These are phyloP conservation scores for Pseudochaenichthys georgianus DNA, from an alignment of 2,797 vertebrate genomes.

Conservation along the genomic window DNA sequence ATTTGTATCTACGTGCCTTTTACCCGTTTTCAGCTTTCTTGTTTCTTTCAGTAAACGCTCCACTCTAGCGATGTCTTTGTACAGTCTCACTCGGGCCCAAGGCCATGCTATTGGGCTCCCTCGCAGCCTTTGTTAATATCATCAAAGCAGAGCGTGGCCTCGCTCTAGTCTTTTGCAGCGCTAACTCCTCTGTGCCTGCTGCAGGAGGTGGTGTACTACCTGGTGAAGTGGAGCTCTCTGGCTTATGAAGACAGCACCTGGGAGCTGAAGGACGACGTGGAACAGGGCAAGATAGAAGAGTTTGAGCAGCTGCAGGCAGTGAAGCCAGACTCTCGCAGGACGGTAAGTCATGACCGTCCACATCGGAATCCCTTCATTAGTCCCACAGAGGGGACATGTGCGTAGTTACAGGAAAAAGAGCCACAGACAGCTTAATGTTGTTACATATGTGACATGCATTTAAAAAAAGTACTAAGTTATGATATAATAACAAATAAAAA, in stretches of 20 bases:
- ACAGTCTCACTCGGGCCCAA: conserved; percentile 66
- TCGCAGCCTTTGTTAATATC: conserved; percentile 72
- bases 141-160: conserved; percentile 68
- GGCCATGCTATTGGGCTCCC: conserved; percentile 73
- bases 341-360: conserved; percentile 84
- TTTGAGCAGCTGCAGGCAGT: conserved; percentile 97
- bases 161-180: conserved; percentile 63
- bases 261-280: conserved; percentile 98
- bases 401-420: no score
- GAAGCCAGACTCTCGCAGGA: conserved; percentile 90
- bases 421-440: no score
- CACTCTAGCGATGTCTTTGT: conserved; percentile 68
- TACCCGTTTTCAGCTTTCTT: conserved; percentile 26
- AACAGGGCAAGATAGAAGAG: conserved; percentile 98
- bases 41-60: conserved; percentile 53
- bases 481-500: no score
- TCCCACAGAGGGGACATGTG: no score
- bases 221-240: conserved; percentile 99
- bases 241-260: conserved; percentile 99
- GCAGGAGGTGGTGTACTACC: conserved; percentile 98
- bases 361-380: no score
- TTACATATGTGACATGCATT: no score
- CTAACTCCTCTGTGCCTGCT: conserved; percentile 75
- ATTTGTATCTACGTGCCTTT: conserved; percentile 42
- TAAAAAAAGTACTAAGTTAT: no score